These are phyloP conservation scores for Teleopsis dalmanni DNA, from an alignment of 1,140 invertebrate genomes.

Conservation along the genomic window DNA sequence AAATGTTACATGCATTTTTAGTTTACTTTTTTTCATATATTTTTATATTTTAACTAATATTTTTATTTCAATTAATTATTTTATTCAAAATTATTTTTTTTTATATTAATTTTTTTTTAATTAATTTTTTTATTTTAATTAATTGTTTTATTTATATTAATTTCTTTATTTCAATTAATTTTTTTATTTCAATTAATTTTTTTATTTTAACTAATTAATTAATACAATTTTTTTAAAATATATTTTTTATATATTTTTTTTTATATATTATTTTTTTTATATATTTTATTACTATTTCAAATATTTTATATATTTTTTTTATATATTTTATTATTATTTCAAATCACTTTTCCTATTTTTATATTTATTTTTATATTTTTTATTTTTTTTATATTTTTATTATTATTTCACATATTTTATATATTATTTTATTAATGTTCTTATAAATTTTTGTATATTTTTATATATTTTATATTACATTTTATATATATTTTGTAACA, in stretches of 20 bases:
- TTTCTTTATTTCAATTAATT: background rate
- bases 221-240: constrained; percentile 8
- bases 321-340: background rate
- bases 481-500: no score
- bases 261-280: background rate
- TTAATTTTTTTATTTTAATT: background rate
- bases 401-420: no score
- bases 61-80: no score
- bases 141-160: constrained; percentile 6
- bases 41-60: no score
- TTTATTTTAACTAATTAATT: constrained; percentile 16
- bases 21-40: no score
- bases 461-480: no score
- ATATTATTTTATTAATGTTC: no score
- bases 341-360: background rate
- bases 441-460: no score
- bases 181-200: background rate
- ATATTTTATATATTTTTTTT: background rate
- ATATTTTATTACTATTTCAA: background rate
- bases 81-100: background rate
- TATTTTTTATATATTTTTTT: background rate
- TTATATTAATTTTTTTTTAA: background rate
- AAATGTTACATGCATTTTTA: no score
- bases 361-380: background rate
- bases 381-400: constrained; percentile 5